Evolutionary conservation across 2,888 invertebrate genomes (phyloP).

Genomic region (Petrolisthes cinctipes): DNA sequence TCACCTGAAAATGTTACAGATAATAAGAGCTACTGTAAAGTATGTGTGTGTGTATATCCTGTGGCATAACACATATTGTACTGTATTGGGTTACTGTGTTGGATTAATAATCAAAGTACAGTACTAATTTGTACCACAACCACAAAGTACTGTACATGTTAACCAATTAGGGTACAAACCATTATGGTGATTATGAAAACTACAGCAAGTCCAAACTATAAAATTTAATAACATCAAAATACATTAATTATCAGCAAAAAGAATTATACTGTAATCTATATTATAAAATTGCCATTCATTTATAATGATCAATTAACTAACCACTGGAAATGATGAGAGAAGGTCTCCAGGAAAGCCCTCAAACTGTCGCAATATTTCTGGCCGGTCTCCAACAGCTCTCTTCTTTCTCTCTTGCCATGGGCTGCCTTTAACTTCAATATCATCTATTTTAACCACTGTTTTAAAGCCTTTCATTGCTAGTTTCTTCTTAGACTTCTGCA

Average conservation of each 20-base stretch:
- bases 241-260: too few species aligned
- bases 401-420: not conserved
- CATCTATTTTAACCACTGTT: not conserved
- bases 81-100: too few species aligned
- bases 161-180: too few species aligned
- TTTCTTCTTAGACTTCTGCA: not conserved
- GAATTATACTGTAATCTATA: too few species aligned
- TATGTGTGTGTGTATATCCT: not conserved
- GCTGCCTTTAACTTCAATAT: not conserved
- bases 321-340: constrained; percentile 18
- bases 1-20: constrained; percentile 19
- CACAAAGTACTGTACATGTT: too few species aligned
- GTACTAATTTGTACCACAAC: too few species aligned
- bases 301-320: not conserved
- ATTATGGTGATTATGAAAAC: too few species aligned
- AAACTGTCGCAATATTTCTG: not conserved
- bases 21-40: not conserved
- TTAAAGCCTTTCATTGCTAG: not conserved
- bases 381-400: not conserved
- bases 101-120: too few species aligned
- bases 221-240: too few species aligned
- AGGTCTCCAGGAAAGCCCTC: constrained; percentile 20
- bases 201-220: too few species aligned
- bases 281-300: too few species aligned
- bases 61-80: too few species aligned